phyloP scores from a whole-genome alignment of 2,113 vertebrate genomes.

The Xyrauchen texanus region DNA sequence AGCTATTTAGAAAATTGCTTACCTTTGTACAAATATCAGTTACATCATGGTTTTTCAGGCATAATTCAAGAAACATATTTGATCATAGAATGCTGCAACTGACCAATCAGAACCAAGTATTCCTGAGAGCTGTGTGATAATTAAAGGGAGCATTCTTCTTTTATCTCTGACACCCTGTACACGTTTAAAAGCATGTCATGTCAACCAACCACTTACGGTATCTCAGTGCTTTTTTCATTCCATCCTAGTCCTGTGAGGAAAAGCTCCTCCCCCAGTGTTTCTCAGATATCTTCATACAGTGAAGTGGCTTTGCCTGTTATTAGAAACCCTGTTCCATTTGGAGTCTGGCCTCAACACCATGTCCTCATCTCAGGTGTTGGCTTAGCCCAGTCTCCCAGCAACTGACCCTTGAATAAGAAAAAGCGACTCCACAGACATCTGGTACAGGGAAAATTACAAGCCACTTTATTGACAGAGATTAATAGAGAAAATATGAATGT shows the following conservation, averaged over 20 bases:
- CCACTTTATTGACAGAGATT: not conserved
- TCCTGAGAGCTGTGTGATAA: no score
- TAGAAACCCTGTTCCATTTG: conserved; percentile 37
- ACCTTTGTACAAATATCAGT: no score
- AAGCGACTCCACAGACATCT: not conserved
- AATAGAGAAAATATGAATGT: not conserved
- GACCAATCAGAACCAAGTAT: no score
- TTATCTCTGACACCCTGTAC: not conserved
- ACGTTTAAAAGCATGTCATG: not conserved
- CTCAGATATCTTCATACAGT: conserved; percentile 24
- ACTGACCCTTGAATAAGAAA: not conserved
- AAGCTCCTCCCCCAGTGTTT: not conserved
- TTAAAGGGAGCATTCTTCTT: no score
- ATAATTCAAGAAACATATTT: no score
- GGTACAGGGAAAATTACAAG: not conserved
- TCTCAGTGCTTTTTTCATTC: no score
- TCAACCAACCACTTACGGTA: no score
- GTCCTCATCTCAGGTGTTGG: conserved; percentile 37
- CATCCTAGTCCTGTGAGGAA: no score
- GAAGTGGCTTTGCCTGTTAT: conserved; percentile 18
- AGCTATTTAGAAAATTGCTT: no score
- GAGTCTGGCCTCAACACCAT: conserved; percentile 7
- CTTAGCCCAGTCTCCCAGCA: not conserved
- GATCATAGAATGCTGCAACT: no score
- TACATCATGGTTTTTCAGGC: no score